Evolutionary conservation across 2,113 vertebrate species (phyloP), one percentile per base, ranked within the genome.

Genomic region (Lathamus discolor): DNA sequence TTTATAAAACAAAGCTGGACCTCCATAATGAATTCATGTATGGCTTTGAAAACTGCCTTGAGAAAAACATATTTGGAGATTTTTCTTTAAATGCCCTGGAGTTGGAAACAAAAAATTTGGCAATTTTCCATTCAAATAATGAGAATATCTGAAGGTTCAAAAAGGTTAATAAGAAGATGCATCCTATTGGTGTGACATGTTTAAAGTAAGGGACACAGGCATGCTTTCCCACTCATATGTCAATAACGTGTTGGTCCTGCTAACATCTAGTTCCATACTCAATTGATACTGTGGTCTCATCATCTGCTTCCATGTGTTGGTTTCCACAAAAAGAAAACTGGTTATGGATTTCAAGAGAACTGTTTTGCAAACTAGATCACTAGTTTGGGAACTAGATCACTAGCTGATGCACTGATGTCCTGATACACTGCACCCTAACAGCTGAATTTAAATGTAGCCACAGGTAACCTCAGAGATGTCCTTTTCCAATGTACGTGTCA

Each of bases 141-240:
- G 14, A 67, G 25, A 74, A 49, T 7, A 59, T 46, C 54, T 84
- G 14, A 48, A 24, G 7, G 18, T 44, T 83, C n/a, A 49, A 17
- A 59, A 55, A 69, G 9, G 13, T 63, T 59, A 51, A 23, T 54
- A 51, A 64, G 25, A 49, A 49, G 2, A 27, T 59, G 22, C 37
- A 35, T 61, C 12, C 4, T 74, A 14, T 74, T 8, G 57, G 13
- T 5, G 10, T 76, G 35, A 17, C 6, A 6, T 0, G 0, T 59
- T 81, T 52, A 31, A 77, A 59, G 16, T 22, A 66, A 80, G 49
- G 8, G 31, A 54, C 16, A 43, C 1, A 22, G 18, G 25, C 91
- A 49, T 88, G 28, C 10, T 88, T 63, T 68, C 27, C 13, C 6
- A 10, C 25, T 67, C 12, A 35, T 48, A 46, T 5, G 48, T 81